Percentiles rank a stretch among this genome's conserved stretches.
Evolutionary conservation across 2,113 vertebrate genomes (phyloP).

Genomic region (Hippocampus comes): DNA sequence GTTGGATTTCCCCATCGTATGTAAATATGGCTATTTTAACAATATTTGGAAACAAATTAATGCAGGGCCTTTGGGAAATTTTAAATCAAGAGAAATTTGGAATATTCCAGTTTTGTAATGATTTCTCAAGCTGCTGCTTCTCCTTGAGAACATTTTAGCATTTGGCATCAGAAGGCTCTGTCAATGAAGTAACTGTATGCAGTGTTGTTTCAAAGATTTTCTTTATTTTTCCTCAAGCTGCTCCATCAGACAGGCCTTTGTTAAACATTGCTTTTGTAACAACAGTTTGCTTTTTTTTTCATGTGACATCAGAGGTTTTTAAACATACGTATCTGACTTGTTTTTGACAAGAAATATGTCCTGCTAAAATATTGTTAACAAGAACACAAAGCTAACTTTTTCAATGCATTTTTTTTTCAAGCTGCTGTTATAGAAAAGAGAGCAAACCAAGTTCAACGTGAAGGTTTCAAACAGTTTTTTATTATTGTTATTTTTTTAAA

Average conservation of each 20-base stretch:
- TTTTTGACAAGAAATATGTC: neutral
- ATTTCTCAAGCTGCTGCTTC: too few relatives aligned
- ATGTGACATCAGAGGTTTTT: neutral
- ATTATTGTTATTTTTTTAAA: neutral
- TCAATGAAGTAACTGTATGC: neutral
- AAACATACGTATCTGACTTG: neutral
- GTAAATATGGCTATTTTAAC: neutral
- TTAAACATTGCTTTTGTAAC: neutral
- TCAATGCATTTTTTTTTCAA: neutral
- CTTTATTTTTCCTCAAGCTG: neutral
- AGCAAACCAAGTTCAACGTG: neutral
- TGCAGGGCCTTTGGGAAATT: neutral
- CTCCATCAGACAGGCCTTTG: neutral
- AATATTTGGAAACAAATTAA: too few relatives aligned
- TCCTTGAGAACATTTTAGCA: too few relatives aligned
- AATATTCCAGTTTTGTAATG: too few relatives aligned
- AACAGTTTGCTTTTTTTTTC: too few relatives aligned
- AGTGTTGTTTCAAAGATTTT: too few relatives aligned
- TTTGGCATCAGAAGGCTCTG: too few relatives aligned
- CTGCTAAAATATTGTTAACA: neutral
- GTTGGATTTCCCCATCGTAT: neutral
- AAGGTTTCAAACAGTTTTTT: too few relatives aligned
- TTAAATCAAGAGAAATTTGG: too few relatives aligned
- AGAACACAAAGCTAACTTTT: neutral
- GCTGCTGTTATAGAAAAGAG: neutral